phyloP scores from a whole-genome alignment of 2,888 invertebrate species.

The Ichneumoninae sp. region DNA sequence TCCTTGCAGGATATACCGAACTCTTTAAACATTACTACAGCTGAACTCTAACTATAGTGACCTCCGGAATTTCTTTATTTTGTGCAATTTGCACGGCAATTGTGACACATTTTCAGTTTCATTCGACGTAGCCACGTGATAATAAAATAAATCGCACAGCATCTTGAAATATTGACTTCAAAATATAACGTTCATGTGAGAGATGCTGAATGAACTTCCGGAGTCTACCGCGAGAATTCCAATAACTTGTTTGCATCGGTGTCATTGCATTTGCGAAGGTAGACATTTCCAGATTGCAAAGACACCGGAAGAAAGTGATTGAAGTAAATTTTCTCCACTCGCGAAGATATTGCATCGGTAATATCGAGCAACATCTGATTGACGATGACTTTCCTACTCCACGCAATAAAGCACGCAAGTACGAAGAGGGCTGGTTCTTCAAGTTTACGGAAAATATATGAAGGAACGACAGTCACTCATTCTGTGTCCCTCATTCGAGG shows the following conservation, averaged over 20 bases:
- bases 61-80: background rate
- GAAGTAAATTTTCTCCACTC: background rate
- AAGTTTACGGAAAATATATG: conserved; percentile 7
- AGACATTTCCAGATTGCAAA: background rate
- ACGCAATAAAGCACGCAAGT: conserved; percentile 22
- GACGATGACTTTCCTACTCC: background rate
- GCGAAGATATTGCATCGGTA: background rate
- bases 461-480: conserved; percentile 37
- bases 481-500: conserved; percentile 6
- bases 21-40: background rate
- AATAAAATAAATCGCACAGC: background rate
- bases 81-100: background rate
- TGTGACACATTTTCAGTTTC: conserved; percentile 5
- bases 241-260: background rate
- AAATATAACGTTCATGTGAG: background rate
- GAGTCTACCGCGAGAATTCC: background rate
- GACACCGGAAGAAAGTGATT: background rate
- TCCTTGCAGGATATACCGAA: background rate
- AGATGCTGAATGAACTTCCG: background rate
- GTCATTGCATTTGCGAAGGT: conserved; percentile 4
- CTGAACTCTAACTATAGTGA: background rate
- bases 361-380: conserved; percentile 35
- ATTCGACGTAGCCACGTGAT: background rate
- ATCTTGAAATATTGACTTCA: background rate
- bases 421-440: conserved; percentile 5